Base-by-base conservation (phyloP, 1,140 invertebrate species). In the Grapholita molesta region DNA sequence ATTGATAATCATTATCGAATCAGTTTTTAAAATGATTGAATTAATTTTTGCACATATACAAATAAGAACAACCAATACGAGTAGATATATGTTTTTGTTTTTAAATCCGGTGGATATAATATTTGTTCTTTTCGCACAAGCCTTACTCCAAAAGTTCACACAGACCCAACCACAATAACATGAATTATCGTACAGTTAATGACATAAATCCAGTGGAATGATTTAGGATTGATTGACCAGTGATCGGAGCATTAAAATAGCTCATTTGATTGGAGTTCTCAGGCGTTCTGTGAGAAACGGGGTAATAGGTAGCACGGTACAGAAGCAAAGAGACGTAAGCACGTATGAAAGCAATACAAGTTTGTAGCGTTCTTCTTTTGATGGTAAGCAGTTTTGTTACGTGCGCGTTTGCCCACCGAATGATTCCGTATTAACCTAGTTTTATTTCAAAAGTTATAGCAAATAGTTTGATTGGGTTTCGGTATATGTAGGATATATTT, bases 161-260 rank as follows among this genome's bases (percentile, higher is more conserved):
- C 64, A 66, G 38, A 67, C 24, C 24, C 35, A 66, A 24, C 18
- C 15, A 65, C 68, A 68, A 71, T 68, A 57, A 75, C 71, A 78
- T 69, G 75, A 75, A 74, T 35, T 69, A 71, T 70, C 68, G 72
- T 70, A 66, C 68, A 69, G 35, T 72, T 86, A 85, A 85, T 85
- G 73, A 84, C 70, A 80, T 78, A 78, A 82, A 69, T 72, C 69
- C 77, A 83, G 73, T 79, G 80, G 76, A 76, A 81, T 82, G 72
- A 69, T 76, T 74, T 72, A 76, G 38, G 79, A 82, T 82, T 76
- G 72, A 77, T 73, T 77, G 75, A 72, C 70, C 35, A 68, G 70
- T 80, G 78, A 84, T 85, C 71, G 76, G 55, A 70, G 72, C 76
- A 83, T 87, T 85, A 87, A 84, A 79, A 85, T 87, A 80, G 78